These are phyloP conservation scores for Scolanthus callimorphus DNA, from an alignment of 92 coral and sea anemone genomes.

Conservation along the genomic window DNA sequence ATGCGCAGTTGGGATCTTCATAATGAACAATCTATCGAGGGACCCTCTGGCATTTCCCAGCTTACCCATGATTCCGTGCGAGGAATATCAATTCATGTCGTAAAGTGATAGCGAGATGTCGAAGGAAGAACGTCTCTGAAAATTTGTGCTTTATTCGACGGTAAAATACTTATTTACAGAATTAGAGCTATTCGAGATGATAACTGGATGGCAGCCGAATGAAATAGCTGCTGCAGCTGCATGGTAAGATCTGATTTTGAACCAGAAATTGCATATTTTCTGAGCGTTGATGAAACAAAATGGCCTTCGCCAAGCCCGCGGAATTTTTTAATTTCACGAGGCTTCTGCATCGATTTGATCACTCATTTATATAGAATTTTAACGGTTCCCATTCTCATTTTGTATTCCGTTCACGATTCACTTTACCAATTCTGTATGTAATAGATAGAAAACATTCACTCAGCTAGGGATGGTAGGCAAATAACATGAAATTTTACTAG, in stretches of 20 bases:
- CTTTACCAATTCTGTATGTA: too few species aligned
- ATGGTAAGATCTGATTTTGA: slow-evolving; percentile 63
- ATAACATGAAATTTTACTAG: too few species aligned
- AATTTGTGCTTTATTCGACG: slow-evolving; percentile 12
- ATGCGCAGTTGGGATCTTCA: slow-evolving; percentile 29
- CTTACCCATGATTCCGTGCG: slow-evolving; percentile 59
- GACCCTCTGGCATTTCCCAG: slow-evolving; percentile 43
- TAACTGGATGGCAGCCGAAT: slow-evolving; percentile 73
- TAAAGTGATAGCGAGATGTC: slow-evolving; percentile 11
- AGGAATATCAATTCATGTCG: slow-evolving; percentile 11
- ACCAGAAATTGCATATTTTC: background rate
- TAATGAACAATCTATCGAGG: slow-evolving; percentile 26
- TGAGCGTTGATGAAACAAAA: too few species aligned
- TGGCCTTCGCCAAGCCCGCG: too few species aligned
- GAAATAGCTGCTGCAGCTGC: slow-evolving; percentile 86
- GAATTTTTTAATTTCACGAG: too few species aligned
- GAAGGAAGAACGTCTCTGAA: background rate
- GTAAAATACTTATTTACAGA: slow-evolving; percentile 9
- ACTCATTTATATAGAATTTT: too few species aligned
- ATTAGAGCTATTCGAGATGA: slow-evolving; percentile 48
- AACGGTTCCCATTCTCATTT: too few species aligned
- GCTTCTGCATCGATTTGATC: too few species aligned
- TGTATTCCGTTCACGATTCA: too few species aligned
- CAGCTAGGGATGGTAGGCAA: too few species aligned
- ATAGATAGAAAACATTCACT: too few species aligned